Base-by-base conservation (phyloP, 2,797 vertebrate species). In the Brachymystax lenok region DNA sequence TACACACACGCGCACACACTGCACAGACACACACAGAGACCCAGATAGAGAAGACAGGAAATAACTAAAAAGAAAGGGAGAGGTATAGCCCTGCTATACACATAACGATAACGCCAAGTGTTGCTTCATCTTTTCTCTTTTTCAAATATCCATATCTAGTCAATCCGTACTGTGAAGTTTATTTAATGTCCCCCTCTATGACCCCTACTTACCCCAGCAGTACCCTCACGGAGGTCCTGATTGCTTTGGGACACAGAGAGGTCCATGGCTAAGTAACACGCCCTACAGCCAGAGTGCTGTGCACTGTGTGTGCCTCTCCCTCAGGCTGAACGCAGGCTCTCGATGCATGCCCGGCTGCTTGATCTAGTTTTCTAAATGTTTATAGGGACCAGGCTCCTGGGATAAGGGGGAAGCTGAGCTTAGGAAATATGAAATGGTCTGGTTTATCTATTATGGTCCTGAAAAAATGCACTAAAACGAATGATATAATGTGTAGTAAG, bases 301-400 rank as follows among this genome's bases (percentile, higher is more conserved):
- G 84, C 73, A 76, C 70, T 21, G n/a, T 51, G 79, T 46, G 12
- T 67, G 79, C 71, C 69, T 66, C 56, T 81, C 79, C 77, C 79
- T 80, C 74, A 33, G 70, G 76, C 80, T 79, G 19, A 69, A 59
- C 24, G 21, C 40, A n/a, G 16, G 35, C 66, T 46, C 59, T 30
- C n/a, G 2, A 40, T 80, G 75, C 77, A 84, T 75, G 85, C 73
- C 79, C 78, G 82, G 78, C 79, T 81, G 87, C 84, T 80, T 84
- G 78, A 84, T 87, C 86, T 80, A 79, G 69, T 85, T 86, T 76
- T 73, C 84, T 85, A 80, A 74, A 87, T 80, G 82, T 85, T 85
- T 76, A 83, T 74, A n/a, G 80, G 75, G 66, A 83, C 75, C 73
- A 19, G 63, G 59, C 16, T 27, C 84, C 24, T 67, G 83, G 73